Base-by-base conservation (phyloP, 2,797 vertebrate genomes). In the Silurus aristotelis region DNA sequence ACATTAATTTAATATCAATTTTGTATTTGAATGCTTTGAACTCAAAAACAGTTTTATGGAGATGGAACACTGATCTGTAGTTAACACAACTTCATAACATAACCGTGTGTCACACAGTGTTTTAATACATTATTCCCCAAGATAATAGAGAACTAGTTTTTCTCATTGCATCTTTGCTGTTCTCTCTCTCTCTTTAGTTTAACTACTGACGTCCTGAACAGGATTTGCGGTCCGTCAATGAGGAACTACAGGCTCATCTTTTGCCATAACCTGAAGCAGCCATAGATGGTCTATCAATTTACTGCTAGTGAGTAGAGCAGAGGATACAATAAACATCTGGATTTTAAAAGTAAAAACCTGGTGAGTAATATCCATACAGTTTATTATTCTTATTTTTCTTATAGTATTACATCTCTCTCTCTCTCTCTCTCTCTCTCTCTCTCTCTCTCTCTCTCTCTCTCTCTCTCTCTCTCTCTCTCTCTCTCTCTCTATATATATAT, bases 241-340 rank as follows among this genome's bases (percentile, higher is more conserved):
- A 98, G 98, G 98, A 99, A 99, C 97, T 99, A 99, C 96, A 97
- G 98, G 97, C 97, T 99, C 94, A 99, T 99, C 97, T 99, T 99
- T 95, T 99, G 98, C 96, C 98, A 99, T 96, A 99, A 99, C 95
- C 98, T 99, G 95, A 99, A 99, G 97, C 98, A 99, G 93, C 98
- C 98, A 95, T 99, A 99, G 98, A 97, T 97, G 96, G 95, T 95
- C 96, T 91, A 95, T 94, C 94, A 94, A 93, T 96, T 97, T 94
- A 96, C 95, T 96, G 96, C 96, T 94, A 93, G 96, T 96, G 95
- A 96, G 96, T 96, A 97, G 96, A 96, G 92, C 94, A 95, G 95
- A 94, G 95, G 94, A 94, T 95, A 92, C 94, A 93, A 94, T 95
- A 91, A 95, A 94, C 94, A 95, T 94, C 94, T 94, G 93, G 95